phyloP scores from a whole-genome alignment of 2,797 vertebrate species.

The Cichlasoma orientale region DNA sequence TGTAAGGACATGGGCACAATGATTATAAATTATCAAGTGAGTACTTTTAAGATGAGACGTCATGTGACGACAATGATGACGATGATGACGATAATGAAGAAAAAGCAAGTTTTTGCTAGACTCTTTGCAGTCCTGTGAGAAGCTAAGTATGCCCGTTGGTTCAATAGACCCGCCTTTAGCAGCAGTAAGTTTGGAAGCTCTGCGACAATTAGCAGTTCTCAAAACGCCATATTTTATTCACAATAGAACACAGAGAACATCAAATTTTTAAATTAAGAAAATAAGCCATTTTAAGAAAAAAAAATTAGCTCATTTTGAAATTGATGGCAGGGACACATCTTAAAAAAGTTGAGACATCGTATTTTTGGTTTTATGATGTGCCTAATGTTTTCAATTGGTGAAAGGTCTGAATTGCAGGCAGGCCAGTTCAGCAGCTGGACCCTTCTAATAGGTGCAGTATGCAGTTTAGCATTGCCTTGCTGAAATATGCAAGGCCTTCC shows the following conservation, averaged over 20 bases:
- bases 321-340: fast-evolving
- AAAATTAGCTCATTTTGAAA: not conserved
- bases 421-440: not conserved
- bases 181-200: not conserved
- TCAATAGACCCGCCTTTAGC: too few relatives aligned
- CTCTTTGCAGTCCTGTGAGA: not conserved
- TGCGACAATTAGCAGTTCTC: not conserved
- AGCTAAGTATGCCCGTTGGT: not conserved
- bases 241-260: not conserved
- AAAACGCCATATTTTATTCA: not conserved
- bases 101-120: not conserved
- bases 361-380: too few relatives aligned
- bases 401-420: not conserved
- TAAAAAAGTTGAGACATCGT: not conserved
- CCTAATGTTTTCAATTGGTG: not conserved
- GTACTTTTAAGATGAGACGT: not conserved
- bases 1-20: not conserved
- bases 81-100: fast-evolving
- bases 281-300: too few relatives aligned
- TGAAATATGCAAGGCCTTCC: not conserved
- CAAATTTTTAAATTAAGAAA: not conserved
- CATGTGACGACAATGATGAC: not conserved
- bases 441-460: not conserved
- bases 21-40: not conserved
- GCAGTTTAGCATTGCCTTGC: not conserved